Evolutionary conservation across 2,113 vertebrate species (phyloP), one percentile per base, ranked within the genome.

Genomic region (Sarotherodon lohbergeri): DNA sequence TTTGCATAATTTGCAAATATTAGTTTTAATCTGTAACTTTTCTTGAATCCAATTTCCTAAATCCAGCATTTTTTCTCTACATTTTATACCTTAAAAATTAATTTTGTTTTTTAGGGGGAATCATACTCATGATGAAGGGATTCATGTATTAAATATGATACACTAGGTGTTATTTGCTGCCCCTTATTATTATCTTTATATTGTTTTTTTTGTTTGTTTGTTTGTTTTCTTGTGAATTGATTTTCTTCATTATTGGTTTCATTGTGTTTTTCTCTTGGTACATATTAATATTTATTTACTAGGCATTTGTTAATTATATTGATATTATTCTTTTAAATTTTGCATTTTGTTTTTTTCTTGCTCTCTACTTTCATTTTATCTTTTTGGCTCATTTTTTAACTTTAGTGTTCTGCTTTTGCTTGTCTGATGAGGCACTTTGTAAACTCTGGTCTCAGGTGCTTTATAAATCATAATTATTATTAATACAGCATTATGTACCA

Each of bases 321-420:
- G 27, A 78, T 29, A n/a, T 46, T 73, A 6, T n/a, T 32, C 17
- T 2, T 46, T 50, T n/a, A 12, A 63, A 11, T 19, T 11, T 78
- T 32, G 27, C 46, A 46, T 27, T 73, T 17, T 73, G 22, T 52
- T 2, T 13, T 50, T 50, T 52, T 78, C 17, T 78, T 52, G 17
- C 46, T 52, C 46, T 78, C 46, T n/a, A 50, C 43, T 29, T 50
- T 12, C 14, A 50, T 50, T 52, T n/a, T 13, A n/a, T 52, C 16
- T 13, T 32, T 78, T 8, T 78, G 16, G 1, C 46, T 52, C 14
- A 14, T 17, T 48, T 16, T 16, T 29, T 11, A 2, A n/a, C 19
- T 0, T 32, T 29, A 78, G 10, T 0, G 1, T 52, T 78, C 0
- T 78, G 24, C 1, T 1, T 32, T 78, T 78, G 46, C 46, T 4